Conservation (phyloP, 2,888 invertebrate genomes). For the Eristalis pertinax region DNA sequence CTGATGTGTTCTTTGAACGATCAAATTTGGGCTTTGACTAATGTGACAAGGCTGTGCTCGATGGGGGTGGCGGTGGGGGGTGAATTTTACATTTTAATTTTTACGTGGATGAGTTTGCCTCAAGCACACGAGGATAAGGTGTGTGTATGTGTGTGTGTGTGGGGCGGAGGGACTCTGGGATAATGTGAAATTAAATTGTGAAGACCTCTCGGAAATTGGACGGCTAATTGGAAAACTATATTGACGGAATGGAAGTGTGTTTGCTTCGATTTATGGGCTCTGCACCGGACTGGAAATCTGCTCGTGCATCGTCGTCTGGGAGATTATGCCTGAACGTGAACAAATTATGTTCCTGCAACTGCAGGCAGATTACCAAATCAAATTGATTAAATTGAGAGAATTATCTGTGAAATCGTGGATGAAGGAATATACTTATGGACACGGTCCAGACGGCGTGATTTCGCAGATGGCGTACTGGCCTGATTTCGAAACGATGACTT, state of each 20-base stretch:
- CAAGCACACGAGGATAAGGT: not conserved
- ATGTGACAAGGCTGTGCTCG: conserved; percentile 38
- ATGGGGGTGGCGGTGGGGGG: not conserved
- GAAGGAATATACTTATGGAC: no score
- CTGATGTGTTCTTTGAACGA: conserved; percentile 42
- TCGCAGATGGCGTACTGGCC: no score
- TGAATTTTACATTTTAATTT: not conserved
- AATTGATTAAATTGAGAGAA: no score
- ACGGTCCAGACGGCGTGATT: no score
- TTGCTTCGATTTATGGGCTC: not conserved
- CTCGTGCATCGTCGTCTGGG: not conserved
- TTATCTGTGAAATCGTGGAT: no score
- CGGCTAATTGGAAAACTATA: not conserved
- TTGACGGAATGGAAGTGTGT: not conserved
- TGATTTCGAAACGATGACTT: no score
- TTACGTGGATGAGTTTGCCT: not conserved
- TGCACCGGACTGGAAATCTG: not conserved
- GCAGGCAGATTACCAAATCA: no score
- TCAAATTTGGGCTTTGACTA: conserved; percentile 38
- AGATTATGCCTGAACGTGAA: not conserved
- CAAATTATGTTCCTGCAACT: not conserved
- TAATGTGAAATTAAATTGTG: not conserved
- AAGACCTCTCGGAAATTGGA: not conserved
- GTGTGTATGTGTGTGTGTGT: not conserved
- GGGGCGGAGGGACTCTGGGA: not conserved